These are phyloP conservation scores for Rallus limicola DNA, from an alignment of 2,113 vertebrate genomes.

Conservation along the genomic window DNA sequence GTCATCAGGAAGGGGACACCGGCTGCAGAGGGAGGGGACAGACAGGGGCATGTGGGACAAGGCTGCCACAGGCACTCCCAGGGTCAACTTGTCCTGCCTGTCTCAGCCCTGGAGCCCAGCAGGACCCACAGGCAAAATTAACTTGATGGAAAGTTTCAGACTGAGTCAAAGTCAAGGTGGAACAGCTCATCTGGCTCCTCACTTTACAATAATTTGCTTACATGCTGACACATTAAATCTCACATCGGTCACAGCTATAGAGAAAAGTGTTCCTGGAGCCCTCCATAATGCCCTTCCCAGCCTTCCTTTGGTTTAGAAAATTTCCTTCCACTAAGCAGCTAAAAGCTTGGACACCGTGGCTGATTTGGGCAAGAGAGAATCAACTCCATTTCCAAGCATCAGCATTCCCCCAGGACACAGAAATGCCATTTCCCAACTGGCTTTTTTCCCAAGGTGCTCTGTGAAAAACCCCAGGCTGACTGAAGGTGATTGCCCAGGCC, in stretches of 20 bases:
- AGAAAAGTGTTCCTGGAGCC: background rate
- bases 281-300: background rate
- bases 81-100: background rate
- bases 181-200: background rate
- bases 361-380: background rate
- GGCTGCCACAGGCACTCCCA: background rate
- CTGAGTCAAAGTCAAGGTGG: background rate
- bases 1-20: conserved; percentile 89
- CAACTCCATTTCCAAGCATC: background rate
- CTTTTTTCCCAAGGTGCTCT: background rate
- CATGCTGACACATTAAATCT: background rate
- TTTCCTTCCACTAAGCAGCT: background rate
- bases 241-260: background rate
- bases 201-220: background rate
- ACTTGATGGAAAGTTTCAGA: background rate
- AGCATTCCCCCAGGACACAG: background rate
- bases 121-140: background rate
- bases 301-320: background rate
- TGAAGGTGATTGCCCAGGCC: background rate
- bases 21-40: conserved; percentile 58
- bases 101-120: background rate
- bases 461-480: background rate
- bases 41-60: accelerated
- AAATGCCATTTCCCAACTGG: background rate
- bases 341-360: background rate